Evolutionary conservation across 2,888 invertebrate species (phyloP).

Genomic region (Tillus elongatus): DNA sequence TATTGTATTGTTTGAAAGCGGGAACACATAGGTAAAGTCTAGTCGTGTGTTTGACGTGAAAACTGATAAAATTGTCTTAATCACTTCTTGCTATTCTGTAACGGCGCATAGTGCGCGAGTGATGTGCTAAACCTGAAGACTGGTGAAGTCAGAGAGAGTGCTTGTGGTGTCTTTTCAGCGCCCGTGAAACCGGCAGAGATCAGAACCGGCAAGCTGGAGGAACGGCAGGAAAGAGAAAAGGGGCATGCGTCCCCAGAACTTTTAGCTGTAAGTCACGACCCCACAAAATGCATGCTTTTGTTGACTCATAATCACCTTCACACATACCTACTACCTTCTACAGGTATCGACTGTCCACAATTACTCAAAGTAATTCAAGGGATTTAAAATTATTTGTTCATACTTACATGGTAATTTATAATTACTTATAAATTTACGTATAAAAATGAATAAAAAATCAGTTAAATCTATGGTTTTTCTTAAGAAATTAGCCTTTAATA

Average conservation of each 20-base stretch:
- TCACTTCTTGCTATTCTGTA: constrained; percentile 15
- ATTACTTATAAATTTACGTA: no score
- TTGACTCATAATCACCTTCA: no score
- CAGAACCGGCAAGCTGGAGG: constrained; percentile 39
- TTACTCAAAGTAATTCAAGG: no score
- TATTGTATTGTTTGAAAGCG: constrained; percentile 14
- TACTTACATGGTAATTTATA: no score
- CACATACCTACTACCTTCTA: no score
- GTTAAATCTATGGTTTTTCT: no score
- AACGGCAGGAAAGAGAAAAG: constrained; percentile 40
- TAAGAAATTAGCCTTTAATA: no score
- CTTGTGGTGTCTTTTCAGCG: constrained; percentile 13
- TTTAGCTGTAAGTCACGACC: constrained; percentile 39
- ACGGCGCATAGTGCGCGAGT: constrained; percentile 22
- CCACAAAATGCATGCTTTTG: constrained; percentile 1
- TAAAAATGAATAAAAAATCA: no score
- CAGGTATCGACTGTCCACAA: no score
- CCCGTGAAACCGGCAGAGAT: constrained; percentile 22
- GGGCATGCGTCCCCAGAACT: constrained; percentile 42
- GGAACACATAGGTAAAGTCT: no score
- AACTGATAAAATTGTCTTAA: constrained; percentile 17
- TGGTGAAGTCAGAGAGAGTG: constrained; percentile 15
- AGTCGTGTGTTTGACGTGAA: constrained; percentile 23
- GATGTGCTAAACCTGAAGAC: constrained; percentile 18
- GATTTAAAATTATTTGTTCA: no score